A percentile compares a stretch with the other conserved stretches of the same genome.
These are phyloP conservation scores for Aelia acuminata DNA, from an alignment of 2,888 invertebrate genomes.

Conservation along the genomic window DNA sequence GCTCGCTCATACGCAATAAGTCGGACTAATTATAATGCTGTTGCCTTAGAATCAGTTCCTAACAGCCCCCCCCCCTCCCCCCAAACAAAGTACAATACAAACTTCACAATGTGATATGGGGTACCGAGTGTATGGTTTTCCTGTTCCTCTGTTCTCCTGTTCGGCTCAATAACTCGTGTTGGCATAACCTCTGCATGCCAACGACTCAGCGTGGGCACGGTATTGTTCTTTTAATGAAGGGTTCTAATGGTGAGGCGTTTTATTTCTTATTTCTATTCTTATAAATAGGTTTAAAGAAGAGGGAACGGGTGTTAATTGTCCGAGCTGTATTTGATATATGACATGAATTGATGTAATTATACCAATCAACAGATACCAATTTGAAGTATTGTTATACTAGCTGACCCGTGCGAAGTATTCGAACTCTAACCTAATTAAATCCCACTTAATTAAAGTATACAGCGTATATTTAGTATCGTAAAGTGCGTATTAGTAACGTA, in stretches of 20 bases:
- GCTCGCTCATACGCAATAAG: constrained; percentile 23
- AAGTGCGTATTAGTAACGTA: too few species aligned
- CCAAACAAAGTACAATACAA: not conserved
- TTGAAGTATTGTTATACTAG: too few species aligned
- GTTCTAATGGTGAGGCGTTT: not conserved
- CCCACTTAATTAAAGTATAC: too few species aligned
- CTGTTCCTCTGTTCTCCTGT: not conserved
- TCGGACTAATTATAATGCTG: not conserved
- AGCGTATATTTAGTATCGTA: too few species aligned
- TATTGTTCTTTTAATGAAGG: constrained; percentile 4
- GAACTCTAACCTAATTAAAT: too few species aligned
- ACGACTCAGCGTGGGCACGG: not conserved
- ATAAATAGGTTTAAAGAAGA: not conserved
- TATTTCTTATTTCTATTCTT: not conserved
- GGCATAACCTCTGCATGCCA: not conserved
- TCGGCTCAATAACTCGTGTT: not conserved
- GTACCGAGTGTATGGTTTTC: constrained; percentile 10
- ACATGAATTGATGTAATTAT: not conserved
- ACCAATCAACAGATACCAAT: too few species aligned
- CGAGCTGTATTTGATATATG: not conserved
- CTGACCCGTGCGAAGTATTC: too few species aligned
- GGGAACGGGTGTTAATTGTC: not conserved
- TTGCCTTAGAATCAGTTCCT: not conserved
- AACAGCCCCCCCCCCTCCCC: not conserved
- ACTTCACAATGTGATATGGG: not conserved